phyloP scores from a whole-genome alignment of 2,888 invertebrate genomes.

The Desoria tigrina region DNA sequence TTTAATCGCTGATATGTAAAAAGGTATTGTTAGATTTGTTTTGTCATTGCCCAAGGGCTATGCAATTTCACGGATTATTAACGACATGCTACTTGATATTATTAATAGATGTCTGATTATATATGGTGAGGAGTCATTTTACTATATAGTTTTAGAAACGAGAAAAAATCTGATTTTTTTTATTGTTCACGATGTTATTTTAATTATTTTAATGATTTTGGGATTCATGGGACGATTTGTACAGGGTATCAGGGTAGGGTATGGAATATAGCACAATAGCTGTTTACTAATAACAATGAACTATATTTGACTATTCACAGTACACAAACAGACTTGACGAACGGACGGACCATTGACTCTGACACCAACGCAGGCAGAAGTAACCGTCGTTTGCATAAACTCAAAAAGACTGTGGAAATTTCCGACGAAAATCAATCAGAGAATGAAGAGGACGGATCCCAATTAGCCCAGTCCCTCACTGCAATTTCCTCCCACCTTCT shows the following conservation, averaged over 20 bases:
- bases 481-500: slow-evolving; percentile 48
- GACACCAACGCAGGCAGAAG: slow-evolving; percentile 28
- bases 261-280: neutral
- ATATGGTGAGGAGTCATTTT: too few species aligned
- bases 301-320: slow-evolving; percentile 46
- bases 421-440: slow-evolving; percentile 35
- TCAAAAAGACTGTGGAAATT: slow-evolving; percentile 32
- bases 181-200: too few species aligned
- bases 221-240: too few species aligned
- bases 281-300: neutral
- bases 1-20: slow-evolving; percentile 3
- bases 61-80: neutral
- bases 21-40: too few species aligned
- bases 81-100: too few species aligned
- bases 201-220: too few species aligned
- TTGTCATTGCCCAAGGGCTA: neutral
- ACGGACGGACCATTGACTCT: slow-evolving; percentile 46
- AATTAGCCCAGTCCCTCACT: slow-evolving; percentile 47
- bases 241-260: neutral
- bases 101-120: too few species aligned
- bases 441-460: slow-evolving; percentile 33
- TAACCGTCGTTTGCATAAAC: slow-evolving; percentile 44
- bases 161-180: too few species aligned
- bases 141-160: too few species aligned
- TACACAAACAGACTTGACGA: slow-evolving; percentile 52